Evolutionary conservation across 2,888 invertebrate genomes (phyloP), one percentile per base, ranked within the genome.

Genomic region (Apocheima hispidaria): DNA sequence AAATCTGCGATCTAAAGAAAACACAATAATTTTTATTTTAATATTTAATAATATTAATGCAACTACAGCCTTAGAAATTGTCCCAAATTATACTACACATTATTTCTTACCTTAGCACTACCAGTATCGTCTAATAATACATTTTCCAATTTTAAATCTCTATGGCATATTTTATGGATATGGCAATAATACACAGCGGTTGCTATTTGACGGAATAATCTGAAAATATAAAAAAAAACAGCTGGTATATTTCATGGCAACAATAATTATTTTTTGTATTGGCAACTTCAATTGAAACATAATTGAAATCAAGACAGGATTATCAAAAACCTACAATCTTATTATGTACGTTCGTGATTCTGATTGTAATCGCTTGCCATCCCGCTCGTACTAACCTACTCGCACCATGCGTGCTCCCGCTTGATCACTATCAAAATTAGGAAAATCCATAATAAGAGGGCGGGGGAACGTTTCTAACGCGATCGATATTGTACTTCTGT

Each of bases 171-270:
- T 92, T 98, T 98, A 89, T 98, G 98, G 94, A 98, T 98, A 93
- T 99, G 99, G 92, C 99, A 98, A 93, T 99, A 99, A 92, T 98
- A 98, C 66, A 98, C 97, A 71, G 99, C 99, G 46, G 98, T 98
- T 26, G 98, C 96, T 78, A 99, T 98, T 92, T 99, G 99, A 65
- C 99, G 95, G 89, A 99, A 99, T 91, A 99, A 96, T 79, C 98
- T 94, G 88, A 64, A 87, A 62, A 44, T 68, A 52, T n/a, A 58
- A 56, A 57, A 55, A 62, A 20, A 35, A 58, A 35, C 12, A 26
- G 14, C 10, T 21, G 6, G 5, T 41, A 35, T 36, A 14, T 2
- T 10, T 12, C n/a, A 33, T n/a, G n/a, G 7, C 4, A 38, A n/a
- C 16, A 20, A 40, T 3, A 40, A 40, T 1, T 18, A 6, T 36